Evolutionary conservation across 2,797 vertebrate genomes (phyloP).

Genomic region (Fistularia commersonii): DNA sequence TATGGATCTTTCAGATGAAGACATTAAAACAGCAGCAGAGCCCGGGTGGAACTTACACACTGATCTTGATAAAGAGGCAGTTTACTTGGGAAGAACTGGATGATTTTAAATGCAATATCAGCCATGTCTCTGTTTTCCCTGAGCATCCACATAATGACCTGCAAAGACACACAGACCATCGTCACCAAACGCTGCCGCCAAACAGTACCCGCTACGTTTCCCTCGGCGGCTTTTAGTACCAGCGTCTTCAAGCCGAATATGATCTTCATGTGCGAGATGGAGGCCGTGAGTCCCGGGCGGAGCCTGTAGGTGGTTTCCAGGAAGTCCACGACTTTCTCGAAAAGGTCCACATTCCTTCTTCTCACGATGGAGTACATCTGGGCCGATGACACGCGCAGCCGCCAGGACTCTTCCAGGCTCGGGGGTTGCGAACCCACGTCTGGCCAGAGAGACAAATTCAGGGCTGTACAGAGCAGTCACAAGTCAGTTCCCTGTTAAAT

Average conservation of each 20-base stretch:
- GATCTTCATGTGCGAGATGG: conserved; percentile 80
- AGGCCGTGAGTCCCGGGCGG: conserved; percentile 58
- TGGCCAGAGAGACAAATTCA: conserved; percentile 52
- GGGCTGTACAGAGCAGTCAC: conserved; percentile 29
- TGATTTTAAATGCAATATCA: conserved; percentile 54
- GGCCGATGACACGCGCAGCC: conserved; percentile 62
- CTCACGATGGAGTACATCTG: conserved; percentile 52
- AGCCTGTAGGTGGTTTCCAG: conserved; percentile 56
- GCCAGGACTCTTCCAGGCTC: conserved; percentile 53
- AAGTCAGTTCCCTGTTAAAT: too few relatives aligned
- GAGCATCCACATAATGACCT: conserved; percentile 75
- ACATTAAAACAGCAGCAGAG: neutral
- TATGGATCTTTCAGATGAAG: neutral
- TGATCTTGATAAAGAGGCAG: conserved; percentile 64
- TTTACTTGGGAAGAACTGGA: conserved; percentile 61
- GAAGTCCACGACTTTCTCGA: conserved; percentile 55
- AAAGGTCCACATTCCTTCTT: conserved; percentile 50
- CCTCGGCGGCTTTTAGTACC: conserved; percentile 39
- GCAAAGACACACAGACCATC: conserved; percentile 1
- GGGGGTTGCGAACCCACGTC: conserved; percentile 50
- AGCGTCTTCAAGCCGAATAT: conserved; percentile 75
- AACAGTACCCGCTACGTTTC: neutral
- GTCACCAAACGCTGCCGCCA: neutral
- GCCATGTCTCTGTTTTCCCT: conserved; percentile 37
- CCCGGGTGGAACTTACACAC: conserved; percentile 54